Evolutionary conservation across 2,113 vertebrate genomes (phyloP), one percentile per base, ranked within the genome.

Genomic region (Polypterus bichir): DNA sequence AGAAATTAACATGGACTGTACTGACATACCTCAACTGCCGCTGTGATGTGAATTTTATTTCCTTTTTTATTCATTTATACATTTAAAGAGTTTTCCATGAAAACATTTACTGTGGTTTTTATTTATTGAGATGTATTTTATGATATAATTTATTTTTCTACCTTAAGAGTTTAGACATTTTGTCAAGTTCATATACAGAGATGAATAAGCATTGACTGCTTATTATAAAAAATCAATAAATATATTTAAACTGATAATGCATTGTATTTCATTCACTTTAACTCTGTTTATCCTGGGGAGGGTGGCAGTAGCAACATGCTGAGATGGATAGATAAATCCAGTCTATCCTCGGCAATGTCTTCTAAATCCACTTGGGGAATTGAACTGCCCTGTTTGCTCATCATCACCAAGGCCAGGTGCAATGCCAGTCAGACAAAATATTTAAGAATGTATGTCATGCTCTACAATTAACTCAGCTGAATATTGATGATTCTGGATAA

Each of bases 141-240:
- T 92, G 83, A 91, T 86, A 94, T 89, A 89, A 83, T 92, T 95
- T 94, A 92, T 95, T 97, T 97, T 97, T 94, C 88, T 94, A 94
- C 90, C 89, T 91, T 90, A 84, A 83, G 78, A 88, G 90, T 85
- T 92, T 86, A 84, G 86, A 93, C 85, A 90, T 91, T 92, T 79
- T 74, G 78, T 83, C 77, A 78, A 77, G 75, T 69, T 75, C 69
- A 75, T 77, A 88, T 78, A 88, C 85, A 82, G 71, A 88, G 76
- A 76, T 66, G 83, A 89, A 90, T 83, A 89, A 89, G 92, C 92
- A 93, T 91, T 86, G 85, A 83, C 87, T 93, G 90, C 91, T 91
- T 89, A 91, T 86, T 87, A 88, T 78, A 81, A 86, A 87, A 83
- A 88, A 81, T 89, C 81, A 92, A 93, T 92, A 93, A 92, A 94